Conservation (phyloP, 37 sponge, comb jelly and placozoan genomes). For the Chondrilla cf. caribensis region DNA sequence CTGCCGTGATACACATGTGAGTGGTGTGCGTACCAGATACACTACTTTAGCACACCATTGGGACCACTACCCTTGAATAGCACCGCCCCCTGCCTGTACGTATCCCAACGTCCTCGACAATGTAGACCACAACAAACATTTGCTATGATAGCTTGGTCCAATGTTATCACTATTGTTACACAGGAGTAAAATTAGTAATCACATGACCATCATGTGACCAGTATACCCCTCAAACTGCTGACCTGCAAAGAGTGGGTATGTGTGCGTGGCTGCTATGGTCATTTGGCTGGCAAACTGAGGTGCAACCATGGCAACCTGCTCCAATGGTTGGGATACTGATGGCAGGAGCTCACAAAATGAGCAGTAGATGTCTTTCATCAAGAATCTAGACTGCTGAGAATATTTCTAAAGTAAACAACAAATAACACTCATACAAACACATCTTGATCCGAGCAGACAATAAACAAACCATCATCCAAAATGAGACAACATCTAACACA, state of each 20-base stretch:
- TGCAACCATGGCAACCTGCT: conserved; percentile 33
- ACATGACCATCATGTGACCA: too few relatives aligned
- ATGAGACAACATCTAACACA: conserved; percentile 39
- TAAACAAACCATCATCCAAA: conserved; percentile 68
- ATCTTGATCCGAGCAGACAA: background rate
- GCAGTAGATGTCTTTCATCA: conserved; percentile 40
- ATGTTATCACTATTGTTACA: background rate
- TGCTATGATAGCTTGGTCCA: too few relatives aligned
- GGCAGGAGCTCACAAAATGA: conserved; percentile 71
- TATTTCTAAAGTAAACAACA: conserved; percentile 34
- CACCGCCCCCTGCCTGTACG: too few relatives aligned
- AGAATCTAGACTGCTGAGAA: conserved; percentile 10
- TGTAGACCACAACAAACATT: too few relatives aligned
- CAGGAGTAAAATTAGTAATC: background rate
- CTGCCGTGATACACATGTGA: too few relatives aligned
- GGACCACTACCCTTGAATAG: too few relatives aligned
- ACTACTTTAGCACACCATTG: too few relatives aligned
- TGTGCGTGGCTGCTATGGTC: conserved; percentile 37
- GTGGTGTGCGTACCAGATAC: too few relatives aligned
- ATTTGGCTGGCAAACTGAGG: conserved; percentile 57
- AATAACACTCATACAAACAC: background rate
- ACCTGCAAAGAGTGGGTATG: conserved; percentile 52
- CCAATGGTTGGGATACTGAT: conserved; percentile 44
- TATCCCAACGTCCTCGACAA: too few relatives aligned
- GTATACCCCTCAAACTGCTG: background rate